phyloP scores from a whole-genome alignment of 1,140 invertebrate species.

The Polypedilum vanderplanki region DNA sequence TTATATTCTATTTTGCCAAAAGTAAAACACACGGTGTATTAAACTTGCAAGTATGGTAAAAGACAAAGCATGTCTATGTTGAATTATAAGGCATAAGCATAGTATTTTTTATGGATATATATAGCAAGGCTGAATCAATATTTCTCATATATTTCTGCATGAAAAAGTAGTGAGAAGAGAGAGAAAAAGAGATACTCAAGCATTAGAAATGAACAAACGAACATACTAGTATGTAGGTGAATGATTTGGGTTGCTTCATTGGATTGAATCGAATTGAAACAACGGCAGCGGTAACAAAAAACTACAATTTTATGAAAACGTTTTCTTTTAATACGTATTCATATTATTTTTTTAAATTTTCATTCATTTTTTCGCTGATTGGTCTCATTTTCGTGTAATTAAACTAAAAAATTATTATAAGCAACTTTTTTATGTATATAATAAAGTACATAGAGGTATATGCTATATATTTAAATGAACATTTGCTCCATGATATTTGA shows the following conservation, averaged over 20 bases:
- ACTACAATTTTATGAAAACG: not conserved
- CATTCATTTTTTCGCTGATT: constrained; percentile 23
- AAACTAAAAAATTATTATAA: not conserved
- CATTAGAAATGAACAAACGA: constrained; percentile 21
- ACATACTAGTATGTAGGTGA: constrained; percentile 20
- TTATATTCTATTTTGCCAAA: not conserved
- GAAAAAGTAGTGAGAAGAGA: not conserved
- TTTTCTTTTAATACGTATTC: not conserved
- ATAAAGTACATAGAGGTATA: too few species aligned
- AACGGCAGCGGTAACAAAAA: not conserved
- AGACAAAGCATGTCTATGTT: not conserved
- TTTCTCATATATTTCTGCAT: constrained; percentile 22
- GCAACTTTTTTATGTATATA: not conserved
- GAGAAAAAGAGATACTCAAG: constrained; percentile 9
- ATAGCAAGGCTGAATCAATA: constrained; percentile 25
- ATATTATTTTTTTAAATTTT: not conserved
- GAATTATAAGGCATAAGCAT: not conserved
- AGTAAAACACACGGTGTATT: not conserved
- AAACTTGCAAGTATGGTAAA: too few species aligned
- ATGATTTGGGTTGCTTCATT: constrained; percentile 17
- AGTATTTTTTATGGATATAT: not conserved
- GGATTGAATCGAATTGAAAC: not conserved
- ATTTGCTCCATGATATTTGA: constrained; percentile 24
- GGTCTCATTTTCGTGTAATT: constrained; percentile 6
- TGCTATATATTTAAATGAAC: not conserved